phyloP scores from a whole-genome alignment of 1,140 invertebrate genomes.

The Arion vulgaris region DNA sequence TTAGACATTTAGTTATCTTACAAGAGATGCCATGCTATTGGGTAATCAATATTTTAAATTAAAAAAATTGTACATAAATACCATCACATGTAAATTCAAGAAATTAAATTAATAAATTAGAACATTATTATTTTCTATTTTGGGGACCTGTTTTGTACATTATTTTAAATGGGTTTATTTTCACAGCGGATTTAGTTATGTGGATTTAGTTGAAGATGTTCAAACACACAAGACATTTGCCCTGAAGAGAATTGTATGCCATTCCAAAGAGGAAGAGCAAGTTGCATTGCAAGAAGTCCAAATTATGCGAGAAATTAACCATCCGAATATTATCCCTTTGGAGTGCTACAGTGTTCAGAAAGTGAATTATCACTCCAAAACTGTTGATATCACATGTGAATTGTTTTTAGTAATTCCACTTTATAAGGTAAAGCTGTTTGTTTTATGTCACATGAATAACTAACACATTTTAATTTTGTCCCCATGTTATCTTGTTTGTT shows the following conservation, averaged over 20 bases:
- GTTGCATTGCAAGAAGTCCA: slow-evolving; percentile 84
- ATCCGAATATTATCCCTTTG: slow-evolving; percentile 85
- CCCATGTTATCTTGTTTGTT: no score
- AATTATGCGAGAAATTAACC: slow-evolving; percentile 81
- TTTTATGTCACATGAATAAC: not conserved
- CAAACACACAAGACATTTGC: slow-evolving; percentile 82
- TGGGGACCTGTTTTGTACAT: not conserved
- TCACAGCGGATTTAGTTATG: slow-evolving; percentile 87
- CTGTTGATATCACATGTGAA: slow-evolving; percentile 76
- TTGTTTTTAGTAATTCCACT: slow-evolving; percentile 85
- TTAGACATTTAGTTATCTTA: no score
- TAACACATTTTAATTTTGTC: no score
- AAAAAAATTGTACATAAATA: no score
- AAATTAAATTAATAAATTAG: no score
- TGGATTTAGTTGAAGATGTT: slow-evolving; percentile 85
- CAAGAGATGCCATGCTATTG: no score
- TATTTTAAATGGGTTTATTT: slow-evolving; percentile 27
- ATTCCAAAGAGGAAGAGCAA: slow-evolving; percentile 84
- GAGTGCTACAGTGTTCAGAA: slow-evolving; percentile 79
- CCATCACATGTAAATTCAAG: no score
- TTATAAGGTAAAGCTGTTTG: slow-evolving; percentile 77
- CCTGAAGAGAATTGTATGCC: slow-evolving; percentile 86
- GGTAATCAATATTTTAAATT: no score
- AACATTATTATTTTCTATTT: no score
- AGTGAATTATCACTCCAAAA: slow-evolving; percentile 53